A percentile compares a stretch with the other conserved stretches of the same genome.
phyloP scores from a whole-genome alignment of 37 sponge, comb jelly and placozoan species.

The Chondrosia reniformis region DNA sequence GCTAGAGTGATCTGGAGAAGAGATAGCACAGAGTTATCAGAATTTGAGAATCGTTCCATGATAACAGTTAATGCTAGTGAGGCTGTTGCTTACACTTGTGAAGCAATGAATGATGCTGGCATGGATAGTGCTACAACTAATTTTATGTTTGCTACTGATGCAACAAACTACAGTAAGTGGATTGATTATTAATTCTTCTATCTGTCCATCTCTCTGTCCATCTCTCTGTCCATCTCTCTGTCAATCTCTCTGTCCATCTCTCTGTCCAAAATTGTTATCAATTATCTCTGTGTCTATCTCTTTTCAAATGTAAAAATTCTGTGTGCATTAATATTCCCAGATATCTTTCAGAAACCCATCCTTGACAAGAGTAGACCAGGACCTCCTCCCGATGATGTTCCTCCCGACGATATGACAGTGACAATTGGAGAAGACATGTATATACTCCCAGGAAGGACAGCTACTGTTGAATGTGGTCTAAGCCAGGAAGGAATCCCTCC shows the following conservation, averaged over 20 bases:
- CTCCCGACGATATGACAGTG: neutral
- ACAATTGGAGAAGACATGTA: slow-evolving; percentile 1
- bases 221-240: too few species aligned
- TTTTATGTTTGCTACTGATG: too few species aligned
- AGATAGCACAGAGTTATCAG: neutral
- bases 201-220: too few species aligned
- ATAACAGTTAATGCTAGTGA: neutral
- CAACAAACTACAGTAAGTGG: too few species aligned
- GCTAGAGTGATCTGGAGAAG: neutral
- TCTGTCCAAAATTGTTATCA: too few species aligned
- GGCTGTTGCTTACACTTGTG: neutral
- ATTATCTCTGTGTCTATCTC: too few species aligned
- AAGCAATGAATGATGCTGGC: neutral
- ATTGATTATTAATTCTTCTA: too few species aligned
- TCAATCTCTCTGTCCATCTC: too few species aligned
- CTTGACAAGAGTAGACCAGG: neutral
- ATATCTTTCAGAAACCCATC: neutral
- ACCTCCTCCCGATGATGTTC: neutral
- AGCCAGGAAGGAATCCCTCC: neutral
- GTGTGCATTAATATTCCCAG: neutral
- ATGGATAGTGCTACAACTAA: neutral
- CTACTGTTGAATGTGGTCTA: neutral
- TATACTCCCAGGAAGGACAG: neutral
- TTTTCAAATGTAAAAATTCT: neutral
- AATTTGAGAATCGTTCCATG: neutral